A percentile compares a stretch with the other conserved stretches of the same genome.
phyloP scores from a whole-genome alignment of 2,113 vertebrate species.

The Cyprinodon tularosa region DNA sequence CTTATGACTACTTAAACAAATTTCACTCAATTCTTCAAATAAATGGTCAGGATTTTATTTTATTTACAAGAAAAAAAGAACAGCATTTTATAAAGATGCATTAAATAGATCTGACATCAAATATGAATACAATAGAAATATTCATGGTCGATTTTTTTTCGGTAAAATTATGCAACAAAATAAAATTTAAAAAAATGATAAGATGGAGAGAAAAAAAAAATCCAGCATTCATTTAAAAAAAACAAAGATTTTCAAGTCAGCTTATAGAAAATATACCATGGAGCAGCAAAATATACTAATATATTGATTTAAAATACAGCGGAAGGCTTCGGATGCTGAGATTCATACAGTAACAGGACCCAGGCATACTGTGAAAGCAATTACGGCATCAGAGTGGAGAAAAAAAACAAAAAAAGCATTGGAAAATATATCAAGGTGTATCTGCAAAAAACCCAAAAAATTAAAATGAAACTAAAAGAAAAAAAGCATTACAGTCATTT shows the following conservation, averaged over 20 bases:
- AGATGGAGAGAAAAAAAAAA: constrained; percentile 48
- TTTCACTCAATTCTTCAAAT: constrained; percentile 33
- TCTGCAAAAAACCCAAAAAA: background rate
- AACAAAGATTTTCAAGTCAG: constrained; percentile 24
- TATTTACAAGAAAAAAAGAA: constrained; percentile 76
- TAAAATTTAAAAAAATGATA: constrained; percentile 44
- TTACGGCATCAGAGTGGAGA: constrained; percentile 40
- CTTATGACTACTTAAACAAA: constrained; percentile 27
- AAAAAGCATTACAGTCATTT: constrained; percentile 24
- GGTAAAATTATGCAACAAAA: constrained; percentile 58
- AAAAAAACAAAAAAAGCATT: constrained; percentile 36
- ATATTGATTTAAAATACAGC: constrained; percentile 31
- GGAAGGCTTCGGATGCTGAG: constrained; percentile 5
- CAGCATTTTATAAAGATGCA: constrained; percentile 68
- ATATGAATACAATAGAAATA: constrained; percentile 61
- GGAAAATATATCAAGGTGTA: background rate
- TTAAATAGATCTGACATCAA: constrained; percentile 68
- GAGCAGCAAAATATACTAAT: constrained; percentile 37
- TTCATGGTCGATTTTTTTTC: constrained; percentile 17
- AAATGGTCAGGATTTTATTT: constrained; percentile 70
- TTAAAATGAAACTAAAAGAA: no score
- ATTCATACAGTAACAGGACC: constrained; percentile 27
- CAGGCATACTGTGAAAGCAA: constrained; percentile 22
- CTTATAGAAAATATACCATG: constrained; percentile 31
- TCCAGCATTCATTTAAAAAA: constrained; percentile 73